Evolutionary conservation across 2,888 invertebrate genomes (phyloP), one percentile per base, ranked within the genome.

Genomic region (Acanthosoma haemorrhoidale): DNA sequence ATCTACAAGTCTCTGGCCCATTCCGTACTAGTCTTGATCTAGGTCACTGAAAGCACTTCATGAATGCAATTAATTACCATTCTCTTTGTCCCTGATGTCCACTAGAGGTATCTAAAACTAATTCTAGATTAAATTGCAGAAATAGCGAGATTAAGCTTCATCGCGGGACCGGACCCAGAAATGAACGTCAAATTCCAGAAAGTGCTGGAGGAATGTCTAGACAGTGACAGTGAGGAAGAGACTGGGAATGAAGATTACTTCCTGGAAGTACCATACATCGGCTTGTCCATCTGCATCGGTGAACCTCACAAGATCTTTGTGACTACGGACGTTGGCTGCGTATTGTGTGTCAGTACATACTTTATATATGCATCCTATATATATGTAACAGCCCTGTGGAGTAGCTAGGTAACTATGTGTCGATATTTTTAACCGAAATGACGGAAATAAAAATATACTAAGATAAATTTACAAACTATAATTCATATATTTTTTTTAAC

Each of bases 121-220:
- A n/a, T n/a, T n/a, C n/a, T n/a, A n/a, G n/a, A n/a, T n/a, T n/a
- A n/a, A n/a, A 16, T 68, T 68, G 11, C 36, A 72, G 72, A 72
- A 38, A 51, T 72, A 25, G 68, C 67, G 5, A 51, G 34, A 21
- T 39, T 72, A 41, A 51, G 57, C 15, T 70, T 68, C 18, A 51
- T 38, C 6, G 41, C 34, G 13, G 38, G 67, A n/a, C 72, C 72
- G 15, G 64, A 64, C 11, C 39, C 39, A 2, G 64, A 64, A 39
- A 4, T 64, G n/a, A 64, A 34, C 2, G 39, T 64, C 1, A 25
- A 41, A 29, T 64, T 18, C 4, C 64, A 64, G 29, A 9, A 64
- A 5, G 3, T 64, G 6, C 41, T 64, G 1, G 64, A 41, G 5
- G 38, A 38, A n/a, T 21, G 18, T 16, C 21, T 34, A 5, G 34